Conservation (phyloP, 2,888 invertebrate genomes). For the Drosophila niveifrons region DNA sequence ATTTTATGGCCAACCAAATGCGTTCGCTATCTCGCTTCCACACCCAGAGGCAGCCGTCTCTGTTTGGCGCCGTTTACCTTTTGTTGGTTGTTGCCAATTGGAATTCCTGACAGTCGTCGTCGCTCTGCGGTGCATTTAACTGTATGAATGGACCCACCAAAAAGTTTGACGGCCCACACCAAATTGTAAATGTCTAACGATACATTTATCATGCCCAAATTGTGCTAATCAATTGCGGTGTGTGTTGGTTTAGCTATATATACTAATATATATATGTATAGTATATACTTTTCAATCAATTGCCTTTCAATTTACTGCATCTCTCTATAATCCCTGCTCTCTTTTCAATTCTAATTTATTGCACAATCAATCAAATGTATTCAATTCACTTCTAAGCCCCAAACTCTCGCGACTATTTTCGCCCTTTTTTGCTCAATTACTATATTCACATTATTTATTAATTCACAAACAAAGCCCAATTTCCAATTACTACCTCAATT, state of each 20-base stretch:
- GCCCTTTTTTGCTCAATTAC: neutral
- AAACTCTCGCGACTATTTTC: constrained; percentile 1
- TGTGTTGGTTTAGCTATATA: neutral
- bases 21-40: constrained; percentile 10
- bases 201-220: constrained; percentile 67
- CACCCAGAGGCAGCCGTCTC: neutral
- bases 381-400: constrained; percentile 11
- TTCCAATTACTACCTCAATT: constrained; percentile 6
- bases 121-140: constrained; percentile 40
- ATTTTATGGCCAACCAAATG: constrained; percentile 42
- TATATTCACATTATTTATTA: constrained; percentile 1
- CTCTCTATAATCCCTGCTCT: constrained; percentile 10
- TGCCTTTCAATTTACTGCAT: constrained; percentile 24
- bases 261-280: neutral
- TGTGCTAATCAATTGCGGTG: constrained; percentile 64
- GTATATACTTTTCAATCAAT: constrained; percentile 11
- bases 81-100: constrained; percentile 1
- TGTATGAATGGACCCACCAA: constrained; percentile 41
- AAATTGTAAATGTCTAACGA: constrained; percentile 36
- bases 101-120: constrained; percentile 22
- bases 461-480: constrained; percentile 3
- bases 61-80: neutral
- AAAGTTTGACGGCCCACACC: constrained; percentile 21
- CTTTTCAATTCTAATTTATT: constrained; percentile 11
- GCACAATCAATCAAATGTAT: constrained; percentile 25